A percentile compares a stretch with the other conserved stretches of the same genome.
Evolutionary conservation across 2,113 vertebrate genomes (phyloP).

Genomic region (Camelus bactrianus): DNA sequence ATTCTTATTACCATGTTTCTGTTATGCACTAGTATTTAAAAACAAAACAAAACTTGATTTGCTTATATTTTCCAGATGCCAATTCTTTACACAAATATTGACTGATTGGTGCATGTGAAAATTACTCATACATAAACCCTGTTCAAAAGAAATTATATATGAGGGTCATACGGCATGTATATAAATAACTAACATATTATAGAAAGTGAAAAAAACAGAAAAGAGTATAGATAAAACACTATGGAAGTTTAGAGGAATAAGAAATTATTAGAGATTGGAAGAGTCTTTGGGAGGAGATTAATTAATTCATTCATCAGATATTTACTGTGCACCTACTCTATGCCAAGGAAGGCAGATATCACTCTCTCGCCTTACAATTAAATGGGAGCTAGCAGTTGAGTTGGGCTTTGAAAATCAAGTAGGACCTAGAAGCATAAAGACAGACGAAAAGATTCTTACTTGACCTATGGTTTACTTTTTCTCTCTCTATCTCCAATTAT

Average conservation of each 20-base stretch:
- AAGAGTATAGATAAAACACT: background rate
- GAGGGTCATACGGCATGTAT: background rate
- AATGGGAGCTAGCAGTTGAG: background rate
- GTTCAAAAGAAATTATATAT: background rate
- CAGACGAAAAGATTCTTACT: background rate
- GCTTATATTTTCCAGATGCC: background rate
- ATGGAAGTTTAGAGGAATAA: background rate
- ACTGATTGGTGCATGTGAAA: background rate
- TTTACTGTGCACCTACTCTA: background rate
- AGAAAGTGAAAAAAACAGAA: background rate
- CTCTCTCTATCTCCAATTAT: background rate
- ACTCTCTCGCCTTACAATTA: background rate
- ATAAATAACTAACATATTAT: slow-evolving; percentile 3
- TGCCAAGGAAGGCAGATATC: background rate
- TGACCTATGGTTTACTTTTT: background rate
- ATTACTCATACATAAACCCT: background rate
- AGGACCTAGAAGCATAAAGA: background rate
- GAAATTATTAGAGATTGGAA: background rate
- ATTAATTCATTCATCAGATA: background rate
- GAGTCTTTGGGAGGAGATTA: background rate
- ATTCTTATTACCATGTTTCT: background rate
- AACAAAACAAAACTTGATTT: slow-evolving; percentile 10
- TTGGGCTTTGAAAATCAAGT: background rate
- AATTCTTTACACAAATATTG: slow-evolving; percentile 4
- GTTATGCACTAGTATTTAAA: background rate